Percentiles rank a stretch among this genome's conserved stretches.
These are phyloP conservation scores for Ciona savignyi DNA, from an alignment of 23 tunicate species.

Conservation along the genomic window DNA sequence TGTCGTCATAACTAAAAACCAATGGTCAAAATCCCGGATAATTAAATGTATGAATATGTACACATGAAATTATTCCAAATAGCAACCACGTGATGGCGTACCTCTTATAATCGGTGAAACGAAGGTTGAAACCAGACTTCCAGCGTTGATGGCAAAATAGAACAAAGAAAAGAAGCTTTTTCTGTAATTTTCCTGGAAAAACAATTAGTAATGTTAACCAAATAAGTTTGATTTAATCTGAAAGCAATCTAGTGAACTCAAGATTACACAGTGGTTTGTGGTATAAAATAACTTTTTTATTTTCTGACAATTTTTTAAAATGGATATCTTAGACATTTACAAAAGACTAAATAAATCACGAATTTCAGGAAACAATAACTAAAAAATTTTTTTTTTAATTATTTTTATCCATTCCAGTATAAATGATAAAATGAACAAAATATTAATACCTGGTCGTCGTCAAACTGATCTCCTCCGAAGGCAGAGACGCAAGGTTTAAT, in stretches of 20 bases:
- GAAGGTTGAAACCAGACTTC: slow-evolving; percentile 90
- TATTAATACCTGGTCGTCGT: slow-evolving; percentile 65
- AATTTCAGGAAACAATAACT: no score
- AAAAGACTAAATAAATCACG: no score
- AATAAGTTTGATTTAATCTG: no score
- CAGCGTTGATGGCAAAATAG: slow-evolving; percentile 99
- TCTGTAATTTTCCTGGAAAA: slow-evolving; percentile 76
- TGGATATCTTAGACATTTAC: no score
- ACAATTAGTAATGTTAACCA: background rate
- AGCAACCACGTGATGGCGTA: slow-evolving; percentile 3
- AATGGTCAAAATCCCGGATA: no score
- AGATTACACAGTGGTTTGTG: no score
- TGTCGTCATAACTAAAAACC: no score
- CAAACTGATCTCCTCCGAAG: slow-evolving; percentile 99
- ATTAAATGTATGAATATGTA: no score
- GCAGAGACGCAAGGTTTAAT: slow-evolving; percentile 99
- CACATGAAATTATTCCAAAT: no score
- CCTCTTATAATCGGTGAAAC: slow-evolving; percentile 96
- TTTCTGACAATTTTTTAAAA: no score
- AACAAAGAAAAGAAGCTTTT: slow-evolving; percentile 88
- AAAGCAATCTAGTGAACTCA: no score
- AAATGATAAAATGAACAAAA: background rate
- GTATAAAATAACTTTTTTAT: no score
- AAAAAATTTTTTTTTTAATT: background rate
- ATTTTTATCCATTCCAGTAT: background rate